These are phyloP conservation scores for Poecilus cupreus DNA, from an alignment of 2,888 invertebrate species.

Conservation along the genomic window DNA sequence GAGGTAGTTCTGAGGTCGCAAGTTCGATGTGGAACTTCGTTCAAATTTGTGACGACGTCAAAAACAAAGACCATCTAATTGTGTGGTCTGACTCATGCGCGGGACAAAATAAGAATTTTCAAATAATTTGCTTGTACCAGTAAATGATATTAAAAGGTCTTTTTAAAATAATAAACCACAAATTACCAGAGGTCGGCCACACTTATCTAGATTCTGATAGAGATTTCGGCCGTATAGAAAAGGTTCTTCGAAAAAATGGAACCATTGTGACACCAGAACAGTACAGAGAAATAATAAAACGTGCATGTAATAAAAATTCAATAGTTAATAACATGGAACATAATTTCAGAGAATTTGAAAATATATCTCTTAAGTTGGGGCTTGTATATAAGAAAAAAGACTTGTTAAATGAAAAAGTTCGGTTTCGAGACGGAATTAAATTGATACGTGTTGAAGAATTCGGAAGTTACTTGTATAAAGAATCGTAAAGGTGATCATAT, in stretches of 20 bases:
- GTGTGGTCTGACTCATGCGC: constrained; percentile 43
- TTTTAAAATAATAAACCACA: constrained; percentile 66
- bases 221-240: constrained; percentile 66
- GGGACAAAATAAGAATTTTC: constrained; percentile 63
- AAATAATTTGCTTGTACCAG: constrained; percentile 64
- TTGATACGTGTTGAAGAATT: constrained; percentile 64
- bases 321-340: constrained; percentile 61
- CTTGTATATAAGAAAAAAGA: constrained; percentile 62
- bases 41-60: constrained; percentile 20
- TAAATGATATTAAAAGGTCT: constrained; percentile 64
- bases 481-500: constrained; percentile 10
- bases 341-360: constrained; percentile 61
- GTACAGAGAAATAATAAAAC: constrained; percentile 63
- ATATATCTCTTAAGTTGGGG: constrained; percentile 56
- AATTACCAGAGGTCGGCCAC: constrained; percentile 67
- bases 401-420: constrained; percentile 62
- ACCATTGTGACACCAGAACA: constrained; percentile 61
- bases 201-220: constrained; percentile 66
- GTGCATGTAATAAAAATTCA: constrained; percentile 58
- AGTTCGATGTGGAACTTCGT: constrained; percentile 8
- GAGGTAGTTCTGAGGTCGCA: constrained; percentile 4
- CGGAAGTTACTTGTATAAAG: constrained; percentile 60
- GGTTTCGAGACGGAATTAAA: constrained; percentile 64
- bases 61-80: constrained; percentile 32
- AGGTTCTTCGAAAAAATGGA: constrained; percentile 64